These are phyloP conservation scores for Actenoides hombroni DNA, from an alignment of 2,113 vertebrate species.

Conservation along the genomic window DNA sequence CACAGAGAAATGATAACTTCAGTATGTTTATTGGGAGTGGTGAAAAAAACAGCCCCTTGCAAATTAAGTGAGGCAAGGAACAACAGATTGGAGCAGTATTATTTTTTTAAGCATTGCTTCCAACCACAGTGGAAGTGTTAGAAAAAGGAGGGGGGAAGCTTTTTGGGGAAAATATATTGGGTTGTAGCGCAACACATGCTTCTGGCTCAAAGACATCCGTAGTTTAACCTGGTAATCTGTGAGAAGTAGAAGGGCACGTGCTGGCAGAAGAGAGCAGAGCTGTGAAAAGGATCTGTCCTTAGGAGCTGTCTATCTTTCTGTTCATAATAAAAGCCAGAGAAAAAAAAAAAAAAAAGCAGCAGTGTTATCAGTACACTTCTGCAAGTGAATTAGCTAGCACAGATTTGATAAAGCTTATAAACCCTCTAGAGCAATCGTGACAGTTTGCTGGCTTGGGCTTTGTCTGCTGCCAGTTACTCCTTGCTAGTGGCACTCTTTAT, in stretches of 20 bases:
- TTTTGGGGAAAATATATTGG: not conserved
- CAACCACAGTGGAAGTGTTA: not conserved
- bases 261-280: conserved; percentile 76
- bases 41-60: conserved; percentile 21
- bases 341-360: conserved; percentile 32
- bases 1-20: not conserved
- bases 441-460: conserved; percentile 77
- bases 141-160: not conserved
- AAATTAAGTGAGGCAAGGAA: conserved; percentile 41
- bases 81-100: conserved; percentile 13
- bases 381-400: conserved; percentile 87
- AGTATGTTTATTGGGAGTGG: conserved; percentile 1
- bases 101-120: conserved; percentile 12
- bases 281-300: conserved; percentile 70
- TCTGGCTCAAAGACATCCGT: conserved; percentile 77
- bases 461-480: conserved; percentile 87
- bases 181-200: conserved; percentile 36
- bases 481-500: conserved; percentile 81
- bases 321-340: conserved; percentile 64
- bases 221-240: conserved; percentile 68
- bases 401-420: conserved; percentile 86
- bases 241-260: conserved; percentile 78
- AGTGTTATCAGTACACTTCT: conserved; percentile 84
- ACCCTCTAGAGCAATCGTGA: conserved; percentile 78
- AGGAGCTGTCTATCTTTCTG: conserved; percentile 79